These are phyloP conservation scores for Porites cylindrica DNA, from an alignment of 92 coral and sea anemone species.

Conservation along the genomic window DNA sequence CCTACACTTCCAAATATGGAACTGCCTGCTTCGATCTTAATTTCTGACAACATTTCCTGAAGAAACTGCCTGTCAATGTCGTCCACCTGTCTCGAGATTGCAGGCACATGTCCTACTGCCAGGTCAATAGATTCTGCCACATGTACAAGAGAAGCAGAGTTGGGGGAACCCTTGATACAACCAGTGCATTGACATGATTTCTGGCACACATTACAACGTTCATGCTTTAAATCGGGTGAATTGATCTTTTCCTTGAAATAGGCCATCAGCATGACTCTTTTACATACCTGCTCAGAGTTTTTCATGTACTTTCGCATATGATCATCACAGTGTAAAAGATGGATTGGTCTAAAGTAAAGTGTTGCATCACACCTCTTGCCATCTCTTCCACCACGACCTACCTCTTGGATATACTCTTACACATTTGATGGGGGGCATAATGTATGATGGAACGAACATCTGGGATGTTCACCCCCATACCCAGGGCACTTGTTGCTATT, in stretches of 20 bases:
- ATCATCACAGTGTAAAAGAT: constrained; percentile 65
- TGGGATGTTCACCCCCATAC: constrained; percentile 73
- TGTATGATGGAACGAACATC: constrained; percentile 56
- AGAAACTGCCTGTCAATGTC: constrained; percentile 37
- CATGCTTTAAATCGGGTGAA: background rate
- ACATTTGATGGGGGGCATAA: constrained; percentile 59
- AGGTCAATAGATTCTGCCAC: background rate
- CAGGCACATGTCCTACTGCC: background rate
- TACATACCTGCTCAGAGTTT: constrained; percentile 17
- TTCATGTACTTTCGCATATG: constrained; percentile 56
- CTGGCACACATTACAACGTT: background rate
- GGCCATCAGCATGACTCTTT: background rate
- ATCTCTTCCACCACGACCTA: constrained; percentile 73
- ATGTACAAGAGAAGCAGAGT: background rate
- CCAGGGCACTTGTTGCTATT: constrained; percentile 70
- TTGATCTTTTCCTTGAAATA: background rate
- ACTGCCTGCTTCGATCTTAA: background rate
- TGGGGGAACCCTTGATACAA: background rate
- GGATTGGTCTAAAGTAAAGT: constrained; percentile 54
- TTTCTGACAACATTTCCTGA: constrained; percentile 28
- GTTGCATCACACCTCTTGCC: constrained; percentile 35
- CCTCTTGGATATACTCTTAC: constrained; percentile 68
- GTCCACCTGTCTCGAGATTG: background rate
- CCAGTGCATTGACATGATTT: background rate
- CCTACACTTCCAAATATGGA: constrained; percentile 29